Conservation (phyloP, 2,113 vertebrate species). For the Toxotes chatareus region DNA sequence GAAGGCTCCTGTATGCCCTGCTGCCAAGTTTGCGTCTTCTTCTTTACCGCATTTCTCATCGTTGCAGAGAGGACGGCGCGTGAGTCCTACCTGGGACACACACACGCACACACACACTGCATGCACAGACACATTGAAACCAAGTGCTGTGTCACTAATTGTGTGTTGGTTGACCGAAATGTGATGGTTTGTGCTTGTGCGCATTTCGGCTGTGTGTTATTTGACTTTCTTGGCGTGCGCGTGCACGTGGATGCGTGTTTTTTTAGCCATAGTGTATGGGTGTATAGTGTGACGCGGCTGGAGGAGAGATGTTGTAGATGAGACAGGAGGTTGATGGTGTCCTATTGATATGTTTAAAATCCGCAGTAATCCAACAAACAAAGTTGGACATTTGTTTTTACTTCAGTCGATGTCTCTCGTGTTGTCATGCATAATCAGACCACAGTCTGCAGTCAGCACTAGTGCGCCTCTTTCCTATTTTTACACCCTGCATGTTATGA, state of each 20-base stretch:
- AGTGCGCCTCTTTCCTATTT: constrained; percentile 43
- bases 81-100: constrained; percentile 77
- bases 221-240: constrained; percentile 39
- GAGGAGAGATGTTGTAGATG: neutral
- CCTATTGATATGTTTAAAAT: neutral
- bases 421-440: constrained; percentile 38
- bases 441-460: constrained; percentile 53
- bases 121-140: neutral
- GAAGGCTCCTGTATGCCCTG: constrained; percentile 75
- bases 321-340: neutral
- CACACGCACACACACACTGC: constrained; percentile 23
- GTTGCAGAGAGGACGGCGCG: constrained; percentile 82
- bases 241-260: neutral
- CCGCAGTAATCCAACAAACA: neutral
- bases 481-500: constrained; percentile 42
- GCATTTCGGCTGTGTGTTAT: neutral
- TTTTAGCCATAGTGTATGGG: neutral
- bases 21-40: constrained; percentile 80
- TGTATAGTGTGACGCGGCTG: neutral
- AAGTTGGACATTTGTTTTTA: constrained; percentile 27
- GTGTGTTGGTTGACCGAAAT: neutral
- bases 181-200: neutral
- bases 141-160: neutral
- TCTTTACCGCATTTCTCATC: constrained; percentile 80
- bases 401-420: neutral